Percentiles rank a stretch among this genome's conserved stretches.
These are phyloP conservation scores for Siniperca scherzeri DNA, from an alignment of 2,797 vertebrate genomes.

Conservation along the genomic window DNA sequence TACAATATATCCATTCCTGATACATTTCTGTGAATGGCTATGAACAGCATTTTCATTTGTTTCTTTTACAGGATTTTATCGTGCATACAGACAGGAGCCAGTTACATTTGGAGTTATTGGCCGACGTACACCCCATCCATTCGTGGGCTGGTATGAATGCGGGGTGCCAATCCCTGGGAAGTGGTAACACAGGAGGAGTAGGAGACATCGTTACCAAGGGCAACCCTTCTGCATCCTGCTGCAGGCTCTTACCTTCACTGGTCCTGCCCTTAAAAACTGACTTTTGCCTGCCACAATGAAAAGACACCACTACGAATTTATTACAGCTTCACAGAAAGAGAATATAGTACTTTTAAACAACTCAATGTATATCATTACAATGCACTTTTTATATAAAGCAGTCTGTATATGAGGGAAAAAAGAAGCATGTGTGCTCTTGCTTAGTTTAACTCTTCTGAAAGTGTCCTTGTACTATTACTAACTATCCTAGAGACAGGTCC, in stretches of 20 bases:
- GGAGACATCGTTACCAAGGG: slow-evolving; percentile 59
- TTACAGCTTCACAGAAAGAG: slow-evolving; percentile 82
- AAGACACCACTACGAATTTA: slow-evolving; percentile 74
- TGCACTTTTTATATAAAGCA: slow-evolving; percentile 86
- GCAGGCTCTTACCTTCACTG: slow-evolving; percentile 63
- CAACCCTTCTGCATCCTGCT: slow-evolving; percentile 70
- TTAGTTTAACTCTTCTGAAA: slow-evolving; percentile 72
- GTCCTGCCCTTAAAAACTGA: slow-evolving; percentile 73
- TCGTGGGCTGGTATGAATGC: slow-evolving; percentile 98
- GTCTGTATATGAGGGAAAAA: slow-evolving; percentile 88
- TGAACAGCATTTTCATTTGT: slow-evolving; percentile 8
- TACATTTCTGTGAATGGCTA: slow-evolving; percentile 3
- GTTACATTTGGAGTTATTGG: slow-evolving; percentile 95
- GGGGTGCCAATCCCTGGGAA: slow-evolving; percentile 98
- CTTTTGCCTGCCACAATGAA: slow-evolving; percentile 75
- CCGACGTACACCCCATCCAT: slow-evolving; percentile 91
- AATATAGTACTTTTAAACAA: slow-evolving; percentile 85
- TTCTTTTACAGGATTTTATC: slow-evolving; percentile 90
- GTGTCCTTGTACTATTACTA: slow-evolving; percentile 70
- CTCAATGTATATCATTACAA: slow-evolving; percentile 82
- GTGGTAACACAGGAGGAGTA: slow-evolving; percentile 86
- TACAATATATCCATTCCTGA: not conserved
- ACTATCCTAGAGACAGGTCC: slow-evolving; percentile 66
- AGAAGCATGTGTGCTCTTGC: slow-evolving; percentile 83
- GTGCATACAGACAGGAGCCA: slow-evolving; percentile 95